These are phyloP conservation scores for Prunella fulvescens DNA, from an alignment of 2,113 vertebrate species.

Conservation along the genomic window DNA sequence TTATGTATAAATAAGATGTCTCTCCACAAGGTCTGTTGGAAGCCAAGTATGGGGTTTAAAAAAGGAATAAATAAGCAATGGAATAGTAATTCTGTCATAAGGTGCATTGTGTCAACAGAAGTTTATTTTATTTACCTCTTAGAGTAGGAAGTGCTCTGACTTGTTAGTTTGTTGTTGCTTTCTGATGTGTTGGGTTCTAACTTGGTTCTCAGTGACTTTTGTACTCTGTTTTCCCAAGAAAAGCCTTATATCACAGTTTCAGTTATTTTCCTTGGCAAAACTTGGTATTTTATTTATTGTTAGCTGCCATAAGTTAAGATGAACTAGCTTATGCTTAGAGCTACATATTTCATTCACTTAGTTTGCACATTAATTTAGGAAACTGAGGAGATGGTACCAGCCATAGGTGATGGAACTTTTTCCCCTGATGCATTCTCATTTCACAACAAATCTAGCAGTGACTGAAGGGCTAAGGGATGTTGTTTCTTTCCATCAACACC, in stretches of 20 bases:
- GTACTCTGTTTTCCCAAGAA: background rate
- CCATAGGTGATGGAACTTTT: background rate
- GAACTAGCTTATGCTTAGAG: background rate
- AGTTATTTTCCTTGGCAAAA: background rate
- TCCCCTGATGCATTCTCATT: background rate
- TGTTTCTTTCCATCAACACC: background rate
- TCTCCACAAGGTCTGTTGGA: background rate
- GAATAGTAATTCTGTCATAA: background rate
- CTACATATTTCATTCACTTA: background rate
- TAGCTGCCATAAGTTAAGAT: background rate
- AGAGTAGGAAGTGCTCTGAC: background rate
- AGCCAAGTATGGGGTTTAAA: slow-evolving; percentile 28
- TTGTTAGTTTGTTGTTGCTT: slow-evolving; percentile 1
- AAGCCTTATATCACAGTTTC: background rate
- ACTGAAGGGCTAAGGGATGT: background rate
- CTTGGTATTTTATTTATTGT: background rate
- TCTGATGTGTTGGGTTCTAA: background rate
- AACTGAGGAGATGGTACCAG: background rate
- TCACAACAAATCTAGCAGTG: background rate
- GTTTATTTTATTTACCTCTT: slow-evolving; percentile 15
- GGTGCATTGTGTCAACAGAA: slow-evolving; percentile 36
- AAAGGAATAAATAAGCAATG: slow-evolving; percentile 6
- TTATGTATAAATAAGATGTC: background rate
- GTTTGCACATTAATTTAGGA: background rate
- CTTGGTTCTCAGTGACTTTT: background rate